Percentiles rank a stretch among this genome's conserved stretches.
phyloP scores from a whole-genome alignment of 2,888 invertebrate species.

The Agrilus biguttatus region DNA sequence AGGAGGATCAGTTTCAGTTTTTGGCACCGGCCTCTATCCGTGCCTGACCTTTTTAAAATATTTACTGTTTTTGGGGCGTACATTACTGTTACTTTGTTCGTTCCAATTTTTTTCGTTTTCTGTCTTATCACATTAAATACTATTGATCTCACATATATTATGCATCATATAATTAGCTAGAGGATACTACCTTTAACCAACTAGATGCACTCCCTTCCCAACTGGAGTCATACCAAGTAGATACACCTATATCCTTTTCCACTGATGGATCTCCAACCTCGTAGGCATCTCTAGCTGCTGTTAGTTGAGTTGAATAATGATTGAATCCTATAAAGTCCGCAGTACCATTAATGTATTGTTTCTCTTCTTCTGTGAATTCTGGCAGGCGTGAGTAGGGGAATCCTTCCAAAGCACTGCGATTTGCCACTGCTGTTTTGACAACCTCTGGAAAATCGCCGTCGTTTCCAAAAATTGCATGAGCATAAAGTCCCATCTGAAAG shows the following conservation, averaged over 20 bases:
- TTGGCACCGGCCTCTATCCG: too few species aligned
- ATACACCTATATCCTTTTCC: slow-evolving; percentile 2
- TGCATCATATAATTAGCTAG: too few species aligned
- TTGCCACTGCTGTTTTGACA: slow-evolving; percentile 42
- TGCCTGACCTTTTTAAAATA: too few species aligned
- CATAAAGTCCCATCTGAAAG: slow-evolving; percentile 38
- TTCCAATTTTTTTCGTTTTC: too few species aligned
- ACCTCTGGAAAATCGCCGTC: slow-evolving; percentile 46
- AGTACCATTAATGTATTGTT: slow-evolving; percentile 39
- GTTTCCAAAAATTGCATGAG: slow-evolving; percentile 44
- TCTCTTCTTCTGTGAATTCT: slow-evolving; percentile 39
- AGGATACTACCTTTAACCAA: slow-evolving; percentile 4
- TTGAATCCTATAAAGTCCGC: slow-evolving; percentile 60
- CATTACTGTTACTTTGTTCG: too few species aligned
- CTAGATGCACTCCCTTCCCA: slow-evolving; percentile 25
- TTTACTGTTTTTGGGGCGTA: too few species aligned
- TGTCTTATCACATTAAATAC: too few species aligned
- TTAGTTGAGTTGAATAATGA: slow-evolving; percentile 42
- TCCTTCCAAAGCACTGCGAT: slow-evolving; percentile 40
- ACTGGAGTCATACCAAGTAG: background rate
- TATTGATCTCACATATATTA: too few species aligned
- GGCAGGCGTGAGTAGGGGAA: slow-evolving; percentile 44
- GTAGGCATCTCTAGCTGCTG: background rate
- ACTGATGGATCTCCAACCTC: background rate
- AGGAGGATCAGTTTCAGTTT: too few species aligned